Base-by-base conservation (phyloP, 2,888 invertebrate species). In the Byasa hedistus region DNA sequence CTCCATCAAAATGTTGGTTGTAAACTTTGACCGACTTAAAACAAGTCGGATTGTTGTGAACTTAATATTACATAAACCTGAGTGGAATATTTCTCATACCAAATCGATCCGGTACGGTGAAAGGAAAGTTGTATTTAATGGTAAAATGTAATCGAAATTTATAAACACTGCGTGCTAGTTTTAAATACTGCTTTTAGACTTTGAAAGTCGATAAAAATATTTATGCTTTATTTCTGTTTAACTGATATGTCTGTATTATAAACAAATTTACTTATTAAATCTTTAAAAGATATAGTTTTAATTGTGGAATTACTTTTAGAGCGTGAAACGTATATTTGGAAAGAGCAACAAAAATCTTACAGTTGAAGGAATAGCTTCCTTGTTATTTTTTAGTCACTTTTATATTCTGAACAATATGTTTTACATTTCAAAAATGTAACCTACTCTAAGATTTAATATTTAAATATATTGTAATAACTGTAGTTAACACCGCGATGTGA, bases 401-500 rank as follows among this genome's bases (percentile, higher is more conserved):
- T 32, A 10, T 32, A 32, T 32, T 32, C 7, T 32, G 32, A 32
- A 32, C 8, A 1, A 32, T 10, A 32, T 10, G 10, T 32, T 32
- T 32, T 32, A 10, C 32, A 32, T 32, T 0, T 32, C 10, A 32
- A 32, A 32, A 10, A 32, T 8, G 10, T 32, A 32, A n/a, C n/a
- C n/a, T 32, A 32, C 32, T 5, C 8, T 32, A 32, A 32, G n/a
- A n/a, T n/a, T n/a, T 1, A 48, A 48, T n/a, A 48, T n/a, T 48
- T 12, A 48, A n/a, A 48, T 48, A n/a, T n/a, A 48, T 12, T 48
- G n/a, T 22, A 54, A 54, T 24, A 24, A 44, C 17, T 17, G 21
- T 76, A 93, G 92, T 73, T 93, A 68, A 85, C 92, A 52, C 92
- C 92, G 1, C 77, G 79, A 27, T 94, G 94, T 71, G 85, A 88